Evolutionary conservation across 2,888 invertebrate species (phyloP), one percentile per base, ranked within the genome.

Genomic region (Euclidia mi): DNA sequence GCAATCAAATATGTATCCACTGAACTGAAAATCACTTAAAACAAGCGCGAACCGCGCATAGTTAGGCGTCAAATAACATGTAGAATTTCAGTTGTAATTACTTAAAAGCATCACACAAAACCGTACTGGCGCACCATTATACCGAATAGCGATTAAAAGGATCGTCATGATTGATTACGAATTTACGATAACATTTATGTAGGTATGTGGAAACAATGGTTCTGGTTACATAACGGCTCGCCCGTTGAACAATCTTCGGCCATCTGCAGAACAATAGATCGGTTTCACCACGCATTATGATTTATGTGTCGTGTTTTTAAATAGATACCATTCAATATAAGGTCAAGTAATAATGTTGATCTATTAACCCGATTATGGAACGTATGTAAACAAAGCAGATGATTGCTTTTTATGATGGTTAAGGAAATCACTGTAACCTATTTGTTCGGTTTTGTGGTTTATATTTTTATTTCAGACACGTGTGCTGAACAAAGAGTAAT

Each of bases 211-310:
- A 63, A 78, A 81, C 81, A 82, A 81, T 81, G 56, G 61, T 34
- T 45, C 47, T 46, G 48, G 65, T 79, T 79, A 76, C 72, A 70
- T 74, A 76, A 80, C 49, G 46, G 48, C 57, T 56, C 66, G 66
- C 56, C 72, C 63, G 60, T 43, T 69, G 58, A 67, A 70, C 66
- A 68, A 71, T 74, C 75, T 75, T 71, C 71, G 64, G 58, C 66
- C 70, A 77, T 77, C 76, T 71, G 62, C 49, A 60, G 66, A 74
- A 80, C 80, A 80, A 81, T 80, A 45, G 74, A 56, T 31, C 41
- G 52, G 72, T 73, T 81, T 73, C 77, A 74, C 67, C 64, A 73
- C 67, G 58, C 64, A 71, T 69, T 68, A 64, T 69, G 64, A 71
- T 72, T 66, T 65, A 70, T 53, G 42, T 55, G 46, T 67, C 57